A percentile compares a stretch with the other conserved stretches of the same genome.
phyloP scores from a whole-genome alignment of 2,113 vertebrate species.

The Halcyon malimbica region DNA sequence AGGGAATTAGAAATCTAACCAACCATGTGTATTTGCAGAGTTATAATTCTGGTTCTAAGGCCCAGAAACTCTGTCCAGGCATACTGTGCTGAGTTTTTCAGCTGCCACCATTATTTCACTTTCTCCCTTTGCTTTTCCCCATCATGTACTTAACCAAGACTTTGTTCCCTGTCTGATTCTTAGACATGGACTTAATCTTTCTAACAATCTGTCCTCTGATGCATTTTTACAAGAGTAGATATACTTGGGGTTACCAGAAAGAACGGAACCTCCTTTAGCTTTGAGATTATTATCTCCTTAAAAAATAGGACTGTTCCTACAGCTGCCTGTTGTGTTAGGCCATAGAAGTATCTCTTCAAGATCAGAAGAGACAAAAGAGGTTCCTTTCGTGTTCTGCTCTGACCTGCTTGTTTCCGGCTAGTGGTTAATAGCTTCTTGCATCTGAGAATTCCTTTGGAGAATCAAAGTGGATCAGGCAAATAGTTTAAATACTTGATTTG shows the following conservation, averaged over 20 bases:
- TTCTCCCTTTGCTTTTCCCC: background rate
- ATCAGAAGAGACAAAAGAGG: background rate
- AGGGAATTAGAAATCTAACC: background rate
- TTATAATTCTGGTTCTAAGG: background rate
- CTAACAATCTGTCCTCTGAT: background rate
- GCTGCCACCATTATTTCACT: background rate
- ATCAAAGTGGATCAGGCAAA: background rate
- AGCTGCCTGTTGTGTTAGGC: background rate
- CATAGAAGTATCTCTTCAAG: background rate
- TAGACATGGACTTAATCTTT: background rate
- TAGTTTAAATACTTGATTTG: background rate
- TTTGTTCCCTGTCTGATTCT: background rate
- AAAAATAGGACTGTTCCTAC: background rate
- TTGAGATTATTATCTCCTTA: background rate
- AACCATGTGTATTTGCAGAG: background rate
- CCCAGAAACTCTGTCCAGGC: background rate
- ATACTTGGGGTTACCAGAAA: background rate
- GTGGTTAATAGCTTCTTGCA: background rate
- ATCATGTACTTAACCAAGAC: background rate
- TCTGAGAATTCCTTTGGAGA: background rate
- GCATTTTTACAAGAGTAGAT: background rate
- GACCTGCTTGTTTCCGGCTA: background rate
- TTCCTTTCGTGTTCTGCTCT: background rate
- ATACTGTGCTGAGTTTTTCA: background rate
- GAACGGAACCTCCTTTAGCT: background rate